Conservation (phyloP, 2,113 vertebrate genomes). For the Tenrec ecaudatus region DNA sequence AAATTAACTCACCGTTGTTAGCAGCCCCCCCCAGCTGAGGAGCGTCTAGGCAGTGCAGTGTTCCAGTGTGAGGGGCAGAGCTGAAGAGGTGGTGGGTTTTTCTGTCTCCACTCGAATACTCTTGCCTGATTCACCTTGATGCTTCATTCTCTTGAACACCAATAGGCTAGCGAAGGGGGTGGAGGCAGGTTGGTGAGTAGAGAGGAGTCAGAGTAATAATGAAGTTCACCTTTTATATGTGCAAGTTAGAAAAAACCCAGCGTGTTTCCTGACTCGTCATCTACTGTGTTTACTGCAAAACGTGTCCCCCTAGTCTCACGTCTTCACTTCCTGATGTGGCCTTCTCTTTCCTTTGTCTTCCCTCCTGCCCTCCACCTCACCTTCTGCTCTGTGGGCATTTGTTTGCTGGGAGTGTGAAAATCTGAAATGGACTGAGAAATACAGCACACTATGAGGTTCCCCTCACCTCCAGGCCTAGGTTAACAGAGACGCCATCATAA, state of each 20-base stretch:
- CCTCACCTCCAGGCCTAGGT: background rate
- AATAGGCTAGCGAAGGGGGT: background rate
- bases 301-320: background rate
- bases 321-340: background rate
- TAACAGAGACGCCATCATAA: background rate
- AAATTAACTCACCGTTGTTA: constrained; percentile 64
- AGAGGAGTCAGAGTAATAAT: constrained; percentile 3
- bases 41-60: constrained; percentile 4
- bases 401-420: constrained; percentile 44
- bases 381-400: background rate
- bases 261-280: background rate
- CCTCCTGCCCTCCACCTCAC: no score
- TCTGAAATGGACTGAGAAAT: background rate
- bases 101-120: background rate
- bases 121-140: background rate
- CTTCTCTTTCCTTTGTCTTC: background rate
- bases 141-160: background rate
- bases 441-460: background rate
- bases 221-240: constrained; percentile 24
- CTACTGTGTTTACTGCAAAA: constrained; percentile 5
- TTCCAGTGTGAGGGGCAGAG: constrained; percentile 13
- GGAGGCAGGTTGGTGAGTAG: background rate
- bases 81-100: background rate
- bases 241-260: background rate
- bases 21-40: constrained; percentile 53